Percentiles rank a stretch among this genome's conserved stretches.
These are phyloP conservation scores for Cottoperca gobio DNA, from an alignment of 2,797 vertebrate species.

Conservation along the genomic window DNA sequence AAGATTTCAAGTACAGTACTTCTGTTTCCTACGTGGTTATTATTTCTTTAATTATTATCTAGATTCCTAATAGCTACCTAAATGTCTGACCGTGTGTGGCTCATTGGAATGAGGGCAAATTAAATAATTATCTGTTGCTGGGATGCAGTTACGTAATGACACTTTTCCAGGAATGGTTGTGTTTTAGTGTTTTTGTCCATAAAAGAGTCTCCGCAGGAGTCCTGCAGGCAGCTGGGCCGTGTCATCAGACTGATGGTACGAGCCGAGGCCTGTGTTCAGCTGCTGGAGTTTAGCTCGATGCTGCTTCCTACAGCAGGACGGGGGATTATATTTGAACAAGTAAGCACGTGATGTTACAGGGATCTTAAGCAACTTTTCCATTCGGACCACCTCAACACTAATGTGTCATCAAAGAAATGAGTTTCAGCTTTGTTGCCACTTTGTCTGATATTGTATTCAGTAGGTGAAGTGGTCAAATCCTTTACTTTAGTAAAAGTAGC, in stretches of 20 bases:
- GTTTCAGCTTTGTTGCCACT: neutral
- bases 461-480: neutral
- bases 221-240: slow-evolving; percentile 34
- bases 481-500: neutral
- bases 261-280: slow-evolving; percentile 26
- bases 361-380: neutral
- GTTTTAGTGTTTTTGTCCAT: slow-evolving; percentile 20
- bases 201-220: slow-evolving; percentile 29
- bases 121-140: slow-evolving; percentile 18
- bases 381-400: neutral
- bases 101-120: slow-evolving; percentile 33
- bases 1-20: neutral
- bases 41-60: no score
- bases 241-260: slow-evolving; percentile 45
- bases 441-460: neutral
- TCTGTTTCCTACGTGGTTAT: neutral
- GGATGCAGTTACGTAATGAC: slow-evolving; percentile 22
- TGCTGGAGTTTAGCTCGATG: slow-evolving; percentile 4
- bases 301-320: neutral
- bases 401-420: neutral
- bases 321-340: neutral
- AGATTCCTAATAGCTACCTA: slow-evolving; percentile 1
- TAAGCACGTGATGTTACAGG: neutral
- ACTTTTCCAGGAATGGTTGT: slow-evolving; percentile 33
- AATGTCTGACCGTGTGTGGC: neutral